Conservation (phyloP, 2,113 vertebrate genomes). For the Ellobius talpinus region DNA sequence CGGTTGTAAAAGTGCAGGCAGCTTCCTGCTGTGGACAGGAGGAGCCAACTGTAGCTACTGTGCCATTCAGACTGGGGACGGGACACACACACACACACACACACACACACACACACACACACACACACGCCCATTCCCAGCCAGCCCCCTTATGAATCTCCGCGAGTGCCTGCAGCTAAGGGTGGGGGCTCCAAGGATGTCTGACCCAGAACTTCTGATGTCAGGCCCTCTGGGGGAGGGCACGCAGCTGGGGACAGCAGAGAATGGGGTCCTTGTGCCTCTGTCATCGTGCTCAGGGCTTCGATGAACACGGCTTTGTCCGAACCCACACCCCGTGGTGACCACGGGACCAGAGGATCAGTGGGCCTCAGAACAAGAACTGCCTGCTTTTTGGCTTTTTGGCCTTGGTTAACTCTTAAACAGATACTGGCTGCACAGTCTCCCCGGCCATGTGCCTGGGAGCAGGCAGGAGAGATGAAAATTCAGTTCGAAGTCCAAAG, state of each 20-base stretch:
- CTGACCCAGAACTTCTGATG: conserved; percentile 56
- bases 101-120: background rate
- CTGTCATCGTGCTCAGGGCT: conserved; percentile 38
- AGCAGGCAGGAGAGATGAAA: background rate
- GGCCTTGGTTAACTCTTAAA: conserved; percentile 66
- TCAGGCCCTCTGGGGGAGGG: conserved; percentile 71
- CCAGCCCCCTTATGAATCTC: conserved; percentile 39
- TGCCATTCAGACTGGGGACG: background rate
- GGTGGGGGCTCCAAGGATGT: conserved; percentile 56
- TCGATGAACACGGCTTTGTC: conserved; percentile 78
- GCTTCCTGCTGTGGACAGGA: background rate
- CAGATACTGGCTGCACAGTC: background rate
- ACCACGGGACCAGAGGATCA: conserved; percentile 64
- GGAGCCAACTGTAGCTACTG: conserved; percentile 10
- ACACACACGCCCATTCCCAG: background rate
- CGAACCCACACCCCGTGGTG: conserved; percentile 71
- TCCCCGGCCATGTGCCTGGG: background rate
- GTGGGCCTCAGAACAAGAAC: background rate
- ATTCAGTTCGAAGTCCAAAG: background rate
- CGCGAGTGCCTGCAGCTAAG: conserved; percentile 32
- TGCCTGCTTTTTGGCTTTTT: conserved; percentile 8
- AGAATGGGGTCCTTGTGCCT: conserved; percentile 80
- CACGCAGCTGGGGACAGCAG: conserved; percentile 73
- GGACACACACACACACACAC: no score
- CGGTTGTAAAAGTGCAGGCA: background rate